These are phyloP conservation scores for Urocyon cinereoargenteus DNA, from an alignment of 2,797 vertebrate genomes.

Conservation along the genomic window DNA sequence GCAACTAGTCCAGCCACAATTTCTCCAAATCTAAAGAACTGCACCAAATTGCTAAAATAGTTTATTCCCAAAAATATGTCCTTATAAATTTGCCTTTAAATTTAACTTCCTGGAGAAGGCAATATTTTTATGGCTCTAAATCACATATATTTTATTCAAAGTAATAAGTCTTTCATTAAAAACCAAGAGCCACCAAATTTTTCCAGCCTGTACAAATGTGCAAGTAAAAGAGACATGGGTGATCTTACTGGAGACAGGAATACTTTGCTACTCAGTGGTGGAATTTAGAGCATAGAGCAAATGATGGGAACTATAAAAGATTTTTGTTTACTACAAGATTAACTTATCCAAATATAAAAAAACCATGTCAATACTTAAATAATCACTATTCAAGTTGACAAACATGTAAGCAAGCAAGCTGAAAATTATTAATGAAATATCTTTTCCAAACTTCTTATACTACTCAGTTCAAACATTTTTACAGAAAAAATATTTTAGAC, in stretches of 20 bases:
- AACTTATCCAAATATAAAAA: background rate
- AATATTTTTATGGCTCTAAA: background rate
- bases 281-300: background rate
- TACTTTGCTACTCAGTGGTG: background rate
- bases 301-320: background rate
- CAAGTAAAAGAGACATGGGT: background rate
- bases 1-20: background rate
- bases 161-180: background rate
- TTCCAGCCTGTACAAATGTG: background rate
- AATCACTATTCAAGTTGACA: slow-evolving; percentile 21
- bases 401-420: slow-evolving; percentile 13
- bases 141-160: slow-evolving; percentile 41
- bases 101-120: background rate
- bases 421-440: background rate
- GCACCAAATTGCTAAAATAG: background rate
- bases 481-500: background rate
- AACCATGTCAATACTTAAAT: background rate
- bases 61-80: background rate
- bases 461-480: slow-evolving; percentile 18
- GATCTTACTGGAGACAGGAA: slow-evolving; percentile 25
- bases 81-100: background rate
- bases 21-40: slow-evolving; percentile 7
- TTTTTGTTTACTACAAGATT: background rate
- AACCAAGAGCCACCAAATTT: background rate
- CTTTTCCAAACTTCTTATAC: background rate